A percentile compares a stretch with the other conserved stretches of the same genome.
These are phyloP conservation scores for Stenchaetothrips biformis DNA, from an alignment of 2,888 invertebrate species.

Conservation along the genomic window DNA sequence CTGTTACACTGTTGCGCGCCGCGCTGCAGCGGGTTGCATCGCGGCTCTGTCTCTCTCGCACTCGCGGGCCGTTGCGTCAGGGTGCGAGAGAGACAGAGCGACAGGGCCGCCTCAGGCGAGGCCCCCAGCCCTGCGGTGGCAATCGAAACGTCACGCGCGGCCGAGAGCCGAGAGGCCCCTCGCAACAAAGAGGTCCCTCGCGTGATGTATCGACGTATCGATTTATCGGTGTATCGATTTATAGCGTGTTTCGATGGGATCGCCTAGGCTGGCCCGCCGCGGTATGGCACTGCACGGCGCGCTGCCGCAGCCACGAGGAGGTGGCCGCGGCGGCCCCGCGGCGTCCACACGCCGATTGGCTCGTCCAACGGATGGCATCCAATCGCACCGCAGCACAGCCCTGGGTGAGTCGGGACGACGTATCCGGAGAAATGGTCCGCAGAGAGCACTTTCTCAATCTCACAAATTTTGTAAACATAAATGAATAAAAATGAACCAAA, in stretches of 20 bases:
- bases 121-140: background rate
- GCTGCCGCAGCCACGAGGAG: background rate
- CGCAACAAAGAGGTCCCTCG: background rate
- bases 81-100: too few species aligned
- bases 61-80: too few species aligned
- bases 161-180: background rate
- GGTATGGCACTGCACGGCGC: background rate
- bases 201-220: background rate
- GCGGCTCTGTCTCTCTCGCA: too few species aligned
- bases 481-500: too few species aligned
- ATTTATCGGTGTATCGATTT: background rate
- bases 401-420: too few species aligned
- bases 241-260: constrained; percentile 1
- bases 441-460: too few species aligned
- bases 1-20: background rate
- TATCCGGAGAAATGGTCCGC: too few species aligned
- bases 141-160: constrained; percentile 15
- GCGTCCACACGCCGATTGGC: too few species aligned
- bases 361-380: too few species aligned
- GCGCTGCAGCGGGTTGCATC: background rate
- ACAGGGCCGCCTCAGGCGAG: background rate
- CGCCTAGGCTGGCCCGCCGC: background rate
- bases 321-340: background rate
- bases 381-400: too few species aligned
- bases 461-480: too few species aligned